phyloP scores from a whole-genome alignment of 2,113 vertebrate species.

The Crotalus viridis region DNA sequence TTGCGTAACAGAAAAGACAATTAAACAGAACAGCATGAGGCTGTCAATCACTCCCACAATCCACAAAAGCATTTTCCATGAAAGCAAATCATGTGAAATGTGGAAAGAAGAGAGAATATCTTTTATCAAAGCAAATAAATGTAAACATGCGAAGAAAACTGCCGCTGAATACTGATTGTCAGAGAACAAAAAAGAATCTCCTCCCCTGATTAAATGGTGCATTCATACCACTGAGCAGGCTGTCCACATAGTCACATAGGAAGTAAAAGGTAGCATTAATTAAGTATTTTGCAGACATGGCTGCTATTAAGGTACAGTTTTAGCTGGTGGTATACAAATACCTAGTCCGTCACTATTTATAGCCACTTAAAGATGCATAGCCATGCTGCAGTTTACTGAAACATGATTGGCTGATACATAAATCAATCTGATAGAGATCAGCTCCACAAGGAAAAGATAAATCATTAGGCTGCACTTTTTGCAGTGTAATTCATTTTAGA shows the following conservation, averaged over 20 bases:
- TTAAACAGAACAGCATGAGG: conserved; percentile 77
- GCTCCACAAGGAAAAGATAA: conserved; percentile 91
- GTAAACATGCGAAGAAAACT: conserved; percentile 63
- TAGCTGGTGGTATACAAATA: conserved; percentile 79
- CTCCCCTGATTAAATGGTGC: conserved; percentile 27
- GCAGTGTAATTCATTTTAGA: conserved; percentile 91
- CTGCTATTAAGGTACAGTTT: conserved; percentile 26
- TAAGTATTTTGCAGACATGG: conserved; percentile 33
- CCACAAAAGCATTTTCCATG: conserved; percentile 75
- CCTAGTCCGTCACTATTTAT: conserved; percentile 87
- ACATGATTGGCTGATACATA: conserved; percentile 98
- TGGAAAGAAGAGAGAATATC: conserved; percentile 28
- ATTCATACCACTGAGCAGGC: conserved; percentile 42
- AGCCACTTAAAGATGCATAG: conserved; percentile 95
- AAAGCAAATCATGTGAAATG: conserved; percentile 76
- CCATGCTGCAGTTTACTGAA: conserved; percentile 89
- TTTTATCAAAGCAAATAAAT: conserved; percentile 71
- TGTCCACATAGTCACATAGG: conserved; percentile 42
- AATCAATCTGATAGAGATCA: conserved; percentile 99
- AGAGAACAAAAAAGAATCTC: conserved; percentile 41
- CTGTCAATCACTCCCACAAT: conserved; percentile 73
- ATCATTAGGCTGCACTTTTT: conserved; percentile 92
- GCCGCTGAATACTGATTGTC: conserved; percentile 62
- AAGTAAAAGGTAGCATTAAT: conserved; percentile 39
- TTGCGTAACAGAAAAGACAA: conserved; percentile 71